Percentiles rank a stretch among this genome's conserved stretches.
Conservation (phyloP, 2,797 vertebrate species). For the Anabas testudineus region DNA sequence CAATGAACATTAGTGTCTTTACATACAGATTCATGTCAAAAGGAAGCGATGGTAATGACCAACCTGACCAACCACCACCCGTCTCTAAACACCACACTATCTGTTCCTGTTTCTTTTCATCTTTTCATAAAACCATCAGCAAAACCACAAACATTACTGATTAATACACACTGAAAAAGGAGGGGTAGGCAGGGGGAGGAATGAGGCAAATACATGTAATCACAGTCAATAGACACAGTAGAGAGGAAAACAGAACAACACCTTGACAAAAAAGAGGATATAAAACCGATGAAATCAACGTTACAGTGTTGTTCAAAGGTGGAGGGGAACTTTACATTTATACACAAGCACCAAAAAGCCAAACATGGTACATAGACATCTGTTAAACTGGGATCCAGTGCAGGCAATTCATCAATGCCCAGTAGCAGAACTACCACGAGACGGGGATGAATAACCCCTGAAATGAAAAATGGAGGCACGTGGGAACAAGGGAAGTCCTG, state of each 20-base stretch:
- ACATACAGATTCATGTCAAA: conserved; percentile 78
- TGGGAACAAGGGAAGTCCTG: conserved; percentile 32
- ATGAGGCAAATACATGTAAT: conserved; percentile 81
- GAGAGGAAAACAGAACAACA: conserved; percentile 78
- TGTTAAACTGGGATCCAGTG: conserved; percentile 69
- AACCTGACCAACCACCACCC: conserved; percentile 68
- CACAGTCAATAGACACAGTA: conserved; percentile 76
- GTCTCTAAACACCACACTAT: conserved; percentile 71
- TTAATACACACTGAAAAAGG: conserved; percentile 80
- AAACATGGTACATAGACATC: conserved; percentile 78
- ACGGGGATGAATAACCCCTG: conserved; percentile 37
- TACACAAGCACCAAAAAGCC: conserved; percentile 86
- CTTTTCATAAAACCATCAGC: conserved; percentile 80
- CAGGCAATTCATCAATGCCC: conserved; percentile 62
- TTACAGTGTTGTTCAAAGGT: conserved; percentile 81
- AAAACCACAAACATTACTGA: conserved; percentile 85
- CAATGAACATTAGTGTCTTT: conserved; percentile 83
- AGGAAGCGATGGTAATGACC: conserved; percentile 70
- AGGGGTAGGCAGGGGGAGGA: conserved; percentile 19
- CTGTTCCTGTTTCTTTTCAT: conserved; percentile 53
- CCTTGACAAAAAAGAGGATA: conserved; percentile 71
- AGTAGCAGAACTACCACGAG: conserved; percentile 47
- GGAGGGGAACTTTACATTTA: conserved; percentile 84
- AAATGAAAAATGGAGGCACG: conserved; percentile 49
- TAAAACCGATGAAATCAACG: conserved; percentile 80